Evolutionary conservation across 2,113 vertebrate species (phyloP), one percentile per base, ranked within the genome.

Genomic region (Tachysurus fulvidraco): DNA sequence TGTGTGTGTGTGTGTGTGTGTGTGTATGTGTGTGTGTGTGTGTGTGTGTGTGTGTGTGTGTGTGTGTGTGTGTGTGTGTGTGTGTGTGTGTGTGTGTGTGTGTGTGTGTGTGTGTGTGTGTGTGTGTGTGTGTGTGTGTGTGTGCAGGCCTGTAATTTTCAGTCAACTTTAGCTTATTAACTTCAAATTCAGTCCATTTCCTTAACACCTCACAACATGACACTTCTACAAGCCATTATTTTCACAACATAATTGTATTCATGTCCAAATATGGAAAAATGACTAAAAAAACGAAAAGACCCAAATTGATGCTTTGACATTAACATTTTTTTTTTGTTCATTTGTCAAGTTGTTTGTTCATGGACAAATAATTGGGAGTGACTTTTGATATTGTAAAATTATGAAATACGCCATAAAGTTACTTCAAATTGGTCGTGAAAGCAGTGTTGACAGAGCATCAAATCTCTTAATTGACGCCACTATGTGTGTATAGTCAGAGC

Each of bases 391-490:
- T 81, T 74, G 67, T 54, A 11, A 88, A 92, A 92, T 91, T 91
- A 90, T 92, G 91, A 92, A 91, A 90, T 84, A 91, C 77, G 88
- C 83, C 62, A 89, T 30, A 89, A 92, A 92, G 92, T 93, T 93
- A 90, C 90, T 91, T 88, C 90, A 91, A 94, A 92, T 89, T 91
- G 90, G 90, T 93, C 90, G 91, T 89, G 91, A 93, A 91, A 92
- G 90, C 86, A 86, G 8, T 88, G 92, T 91, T 92, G 94, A 94
- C 86, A 89, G 89, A 86, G 85, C 91, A 92, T 93, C 90, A 91
- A 88, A 91, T 92, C 91, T 91, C 92, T 92, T 95, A 95, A 95
- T 95, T 95, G 94, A 95, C 94, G 92, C 91, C 84, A 92, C 92
- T 92, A 94, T 92, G 93, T 93, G 93, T 94, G 89, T 30, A 87